A percentile compares a stretch with the other conserved stretches of the same genome.
Conservation (phyloP, 1,140 invertebrate genomes). For the Drosophila pandora region DNA sequence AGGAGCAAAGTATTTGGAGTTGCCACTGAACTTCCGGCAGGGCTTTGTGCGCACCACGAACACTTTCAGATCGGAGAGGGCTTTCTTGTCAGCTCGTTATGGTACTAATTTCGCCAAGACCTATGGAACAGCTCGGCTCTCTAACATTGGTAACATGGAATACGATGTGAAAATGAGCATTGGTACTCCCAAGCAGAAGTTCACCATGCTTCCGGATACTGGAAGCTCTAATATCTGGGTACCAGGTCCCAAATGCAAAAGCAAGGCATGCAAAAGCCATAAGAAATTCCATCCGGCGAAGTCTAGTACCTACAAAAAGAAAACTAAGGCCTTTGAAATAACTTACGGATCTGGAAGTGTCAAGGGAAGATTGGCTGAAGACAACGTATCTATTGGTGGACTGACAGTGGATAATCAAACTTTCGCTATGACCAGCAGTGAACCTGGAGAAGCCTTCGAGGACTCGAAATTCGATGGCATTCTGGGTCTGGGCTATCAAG, state of each 20-base stretch:
- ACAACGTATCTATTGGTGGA: slow-evolving; percentile 84
- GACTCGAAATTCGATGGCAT: slow-evolving; percentile 98
- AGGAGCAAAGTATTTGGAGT: not conserved
- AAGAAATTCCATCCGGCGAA: slow-evolving; percentile 10
- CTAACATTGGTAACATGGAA: slow-evolving; percentile 34
- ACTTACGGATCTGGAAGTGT: slow-evolving; percentile 35
- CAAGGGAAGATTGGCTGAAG: slow-evolving; percentile 25
- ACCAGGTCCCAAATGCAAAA: slow-evolving; percentile 28
- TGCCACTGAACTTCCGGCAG: slow-evolving; percentile 34
- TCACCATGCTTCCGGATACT: slow-evolving; percentile 34
- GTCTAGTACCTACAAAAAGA: slow-evolving; percentile 33
- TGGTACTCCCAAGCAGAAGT: slow-evolving; percentile 35
- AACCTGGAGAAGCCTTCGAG: slow-evolving; percentile 94
- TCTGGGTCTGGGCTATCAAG: slow-evolving; percentile 93
- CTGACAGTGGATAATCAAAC: slow-evolving; percentile 90
- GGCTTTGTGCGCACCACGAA: slow-evolving; percentile 40
- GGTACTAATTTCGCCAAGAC: slow-evolving; percentile 23
- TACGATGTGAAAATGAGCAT: slow-evolving; percentile 36
- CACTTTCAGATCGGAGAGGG: slow-evolving; percentile 21
- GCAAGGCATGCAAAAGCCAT: slow-evolving; percentile 29
- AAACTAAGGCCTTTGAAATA: slow-evolving; percentile 21
- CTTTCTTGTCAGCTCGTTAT: slow-evolving; percentile 34
- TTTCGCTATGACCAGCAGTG: slow-evolving; percentile 96
- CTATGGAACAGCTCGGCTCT: slow-evolving; percentile 1
- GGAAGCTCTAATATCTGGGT: slow-evolving; percentile 49